Percentiles rank a stretch among this genome's conserved stretches.
Evolutionary conservation across 2,113 vertebrate genomes (phyloP).

Genomic region (Benitochromis conjunctus): DNA sequence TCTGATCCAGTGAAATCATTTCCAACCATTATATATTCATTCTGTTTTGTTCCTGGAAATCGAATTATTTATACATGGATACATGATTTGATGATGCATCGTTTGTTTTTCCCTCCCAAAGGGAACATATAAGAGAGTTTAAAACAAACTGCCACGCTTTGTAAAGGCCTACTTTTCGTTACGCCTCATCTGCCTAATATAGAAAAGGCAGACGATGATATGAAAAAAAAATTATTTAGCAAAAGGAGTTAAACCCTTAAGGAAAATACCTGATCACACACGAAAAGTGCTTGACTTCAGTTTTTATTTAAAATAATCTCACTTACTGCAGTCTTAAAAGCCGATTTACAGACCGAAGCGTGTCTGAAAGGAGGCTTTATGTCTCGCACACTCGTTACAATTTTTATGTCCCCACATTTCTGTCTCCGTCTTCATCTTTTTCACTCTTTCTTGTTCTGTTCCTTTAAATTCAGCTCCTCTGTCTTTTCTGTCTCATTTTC

Average conservation of each 20-base stretch:
- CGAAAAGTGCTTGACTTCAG: background rate
- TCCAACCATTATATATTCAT: background rate
- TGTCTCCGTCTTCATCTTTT: background rate
- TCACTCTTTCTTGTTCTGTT: background rate
- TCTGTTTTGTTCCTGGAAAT: background rate
- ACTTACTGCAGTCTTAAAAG: background rate
- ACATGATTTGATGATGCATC: background rate
- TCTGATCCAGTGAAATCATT: background rate
- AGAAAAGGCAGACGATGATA: background rate
- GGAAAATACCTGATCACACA: background rate
- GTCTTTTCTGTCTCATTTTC: background rate
- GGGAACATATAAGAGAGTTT: background rate
- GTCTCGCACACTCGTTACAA: background rate
- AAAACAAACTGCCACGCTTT: background rate
- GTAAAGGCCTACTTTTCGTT: background rate
- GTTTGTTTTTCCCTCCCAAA: background rate
- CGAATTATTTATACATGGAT: background rate
- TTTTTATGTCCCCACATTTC: background rate
- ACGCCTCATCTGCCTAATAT: no score
- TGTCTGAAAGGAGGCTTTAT: background rate
- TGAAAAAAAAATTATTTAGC: background rate
- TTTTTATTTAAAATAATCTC: background rate
- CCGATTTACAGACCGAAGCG: background rate
- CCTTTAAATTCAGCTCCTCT: background rate
- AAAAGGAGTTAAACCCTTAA: background rate